A percentile compares a stretch with the other conserved stretches of the same genome.
Evolutionary conservation across 2,797 vertebrate genomes (phyloP).

Genomic region (Alcedo quadribrachys): DNA sequence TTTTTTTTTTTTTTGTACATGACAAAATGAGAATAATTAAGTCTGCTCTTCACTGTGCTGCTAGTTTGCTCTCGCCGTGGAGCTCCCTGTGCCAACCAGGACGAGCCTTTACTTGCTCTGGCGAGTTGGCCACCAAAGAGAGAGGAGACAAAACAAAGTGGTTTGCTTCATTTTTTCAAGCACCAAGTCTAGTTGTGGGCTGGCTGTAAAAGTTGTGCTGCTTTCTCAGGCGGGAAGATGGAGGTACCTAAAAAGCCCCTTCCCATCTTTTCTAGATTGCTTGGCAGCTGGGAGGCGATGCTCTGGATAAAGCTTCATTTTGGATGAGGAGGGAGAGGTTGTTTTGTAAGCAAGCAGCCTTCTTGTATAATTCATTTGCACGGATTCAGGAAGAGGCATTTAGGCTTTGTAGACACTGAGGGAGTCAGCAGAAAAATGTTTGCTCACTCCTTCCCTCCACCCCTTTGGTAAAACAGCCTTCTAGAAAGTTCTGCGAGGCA

Average conservation of each 20-base stretch:
- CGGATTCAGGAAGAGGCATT: neutral
- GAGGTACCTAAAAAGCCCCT: neutral
- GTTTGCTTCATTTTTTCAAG: neutral
- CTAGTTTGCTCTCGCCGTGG: neutral
- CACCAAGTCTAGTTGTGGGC: neutral
- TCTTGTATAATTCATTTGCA: neutral
- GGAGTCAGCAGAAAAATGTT: neutral
- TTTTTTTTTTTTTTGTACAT: neutral
- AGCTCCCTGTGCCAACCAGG: neutral
- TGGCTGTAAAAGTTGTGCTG: neutral
- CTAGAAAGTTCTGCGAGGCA: constrained; percentile 49
- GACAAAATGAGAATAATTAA: neutral
- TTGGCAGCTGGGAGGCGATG: neutral
- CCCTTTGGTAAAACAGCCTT: neutral
- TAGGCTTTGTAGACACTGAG: neutral
- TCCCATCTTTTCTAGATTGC: accelerated
- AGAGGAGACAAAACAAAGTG: constrained; percentile 22
- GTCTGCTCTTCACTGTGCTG: neutral
- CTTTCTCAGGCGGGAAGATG: neutral
- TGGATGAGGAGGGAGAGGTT: neutral
- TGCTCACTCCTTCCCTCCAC: neutral
- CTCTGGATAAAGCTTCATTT: neutral
- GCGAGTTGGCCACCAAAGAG: constrained; percentile 34
- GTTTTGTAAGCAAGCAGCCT: neutral
- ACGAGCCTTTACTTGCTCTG: constrained; percentile 54